These are phyloP conservation scores for Plestiodon gilberti DNA, from an alignment of 2,113 vertebrate species.

Conservation along the genomic window DNA sequence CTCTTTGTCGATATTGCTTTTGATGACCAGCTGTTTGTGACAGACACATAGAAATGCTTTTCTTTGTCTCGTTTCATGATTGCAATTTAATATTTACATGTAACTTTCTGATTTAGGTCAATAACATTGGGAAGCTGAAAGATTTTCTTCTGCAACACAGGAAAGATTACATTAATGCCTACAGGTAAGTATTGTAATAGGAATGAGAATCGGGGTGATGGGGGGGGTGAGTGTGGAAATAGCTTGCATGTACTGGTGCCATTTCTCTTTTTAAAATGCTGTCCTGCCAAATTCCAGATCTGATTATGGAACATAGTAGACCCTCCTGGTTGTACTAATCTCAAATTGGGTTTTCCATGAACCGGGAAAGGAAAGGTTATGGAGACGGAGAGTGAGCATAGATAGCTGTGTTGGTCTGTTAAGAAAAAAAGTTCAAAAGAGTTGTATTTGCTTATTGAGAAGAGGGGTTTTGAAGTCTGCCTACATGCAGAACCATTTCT, in stretches of 20 bases:
- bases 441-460: too few relatives aligned
- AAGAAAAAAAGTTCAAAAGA: too few relatives aligned
- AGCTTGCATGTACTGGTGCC: too few relatives aligned
- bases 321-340: neutral
- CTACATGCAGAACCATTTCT: too few relatives aligned
- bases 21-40: too few relatives aligned
- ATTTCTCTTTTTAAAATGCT: neutral
- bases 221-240: too few relatives aligned
- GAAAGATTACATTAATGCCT: slow-evolving; percentile 95
- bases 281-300: neutral
- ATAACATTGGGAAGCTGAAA: slow-evolving; percentile 95
- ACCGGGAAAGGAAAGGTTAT: neutral
- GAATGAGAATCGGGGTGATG: neutral
- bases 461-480: too few relatives aligned
- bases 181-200: slow-evolving; percentile 78
- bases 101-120: slow-evolving; percentile 79
- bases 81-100: slow-evolving; percentile 17
- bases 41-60: neutral
- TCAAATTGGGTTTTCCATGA: neutral
- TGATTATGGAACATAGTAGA: neutral
- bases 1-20: neutral
- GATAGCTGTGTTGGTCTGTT: too few relatives aligned
- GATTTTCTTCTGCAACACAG: slow-evolving; percentile 96
- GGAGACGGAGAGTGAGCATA: too few relatives aligned
- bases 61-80: neutral